These are phyloP conservation scores for Caenorhabditis macrosperma DNA, from an alignment of 2,888 invertebrate species.

Conservation along the genomic window DNA sequence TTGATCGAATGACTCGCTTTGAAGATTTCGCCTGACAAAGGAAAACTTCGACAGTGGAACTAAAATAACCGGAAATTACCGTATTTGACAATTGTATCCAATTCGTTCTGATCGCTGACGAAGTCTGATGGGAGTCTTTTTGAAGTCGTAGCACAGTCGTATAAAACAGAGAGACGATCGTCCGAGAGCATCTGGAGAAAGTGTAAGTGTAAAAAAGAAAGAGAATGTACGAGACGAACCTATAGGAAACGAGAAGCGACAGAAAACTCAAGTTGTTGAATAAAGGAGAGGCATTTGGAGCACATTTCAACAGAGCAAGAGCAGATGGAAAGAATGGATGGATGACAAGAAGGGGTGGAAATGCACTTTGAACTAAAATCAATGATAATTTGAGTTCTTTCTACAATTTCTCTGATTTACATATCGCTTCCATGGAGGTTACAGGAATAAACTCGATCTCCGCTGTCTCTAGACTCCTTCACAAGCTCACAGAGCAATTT, in stretches of 20 bases:
- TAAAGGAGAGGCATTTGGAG: conserved; percentile 37
- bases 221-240: background rate
- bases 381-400: too few relatives aligned
- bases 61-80: too few relatives aligned
- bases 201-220: background rate
- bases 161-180: background rate
- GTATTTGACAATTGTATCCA: conserved; percentile 17
- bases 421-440: background rate
- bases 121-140: conserved; percentile 14
- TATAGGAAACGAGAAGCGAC: conserved; percentile 32
- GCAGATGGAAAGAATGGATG: conserved; percentile 39
- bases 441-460: background rate
- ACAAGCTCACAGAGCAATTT: conserved; percentile 31
- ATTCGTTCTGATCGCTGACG: conserved; percentile 3
- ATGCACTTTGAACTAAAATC: conserved; percentile 40
- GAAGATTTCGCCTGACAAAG: conserved; percentile 32
- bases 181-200: conserved; percentile 31
- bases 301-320: conserved; percentile 43
- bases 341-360: conserved; percentile 10
- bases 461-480: conserved; percentile 18
- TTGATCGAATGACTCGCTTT: conserved; percentile 36
- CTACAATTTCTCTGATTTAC: too few relatives aligned
- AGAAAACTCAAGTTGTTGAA: conserved; percentile 45
- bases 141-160: conserved; percentile 35
- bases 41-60: background rate